Percentiles rank a stretch among this genome's conserved stretches.
These are phyloP conservation scores for Andrena fulva DNA, from an alignment of 2,888 invertebrate genomes.

Conservation along the genomic window DNA sequence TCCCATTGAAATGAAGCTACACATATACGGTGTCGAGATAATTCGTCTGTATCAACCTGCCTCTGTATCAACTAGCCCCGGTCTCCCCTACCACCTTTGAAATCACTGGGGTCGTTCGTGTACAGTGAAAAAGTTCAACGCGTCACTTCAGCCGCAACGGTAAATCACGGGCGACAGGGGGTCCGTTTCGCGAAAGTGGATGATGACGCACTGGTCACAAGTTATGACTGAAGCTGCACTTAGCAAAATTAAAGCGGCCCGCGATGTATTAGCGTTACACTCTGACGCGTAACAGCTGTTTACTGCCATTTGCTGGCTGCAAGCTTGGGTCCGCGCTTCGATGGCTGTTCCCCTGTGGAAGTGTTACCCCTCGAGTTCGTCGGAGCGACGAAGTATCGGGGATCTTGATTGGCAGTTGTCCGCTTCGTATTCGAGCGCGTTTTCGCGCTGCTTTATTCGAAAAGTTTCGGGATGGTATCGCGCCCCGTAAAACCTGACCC, in stretches of 20 bases:
- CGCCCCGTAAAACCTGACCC: constrained; percentile 36
- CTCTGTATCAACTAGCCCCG: too few relatives aligned
- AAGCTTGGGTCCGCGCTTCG: too few relatives aligned
- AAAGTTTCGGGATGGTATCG: constrained; percentile 37
- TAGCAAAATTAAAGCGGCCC: constrained; percentile 55
- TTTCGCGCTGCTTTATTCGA: constrained; percentile 29
- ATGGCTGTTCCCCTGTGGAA: background rate
- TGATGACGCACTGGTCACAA: constrained; percentile 47
- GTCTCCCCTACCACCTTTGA: too few relatives aligned
- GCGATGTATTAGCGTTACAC: constrained; percentile 13
- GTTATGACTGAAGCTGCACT: constrained; percentile 54
- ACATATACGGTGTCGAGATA: too few relatives aligned
- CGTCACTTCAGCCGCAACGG: constrained; percentile 1
- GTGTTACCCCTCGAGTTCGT: background rate
- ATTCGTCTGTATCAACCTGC: too few relatives aligned
- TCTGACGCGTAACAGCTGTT: constrained; percentile 22
- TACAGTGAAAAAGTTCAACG: too few relatives aligned
- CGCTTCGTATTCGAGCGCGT: background rate
- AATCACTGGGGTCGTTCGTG: too few relatives aligned
- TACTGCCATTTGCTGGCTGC: background rate
- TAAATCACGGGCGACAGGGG: constrained; percentile 51
- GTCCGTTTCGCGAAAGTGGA: constrained; percentile 46
- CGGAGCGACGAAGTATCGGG: background rate
- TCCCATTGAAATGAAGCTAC: too few relatives aligned
- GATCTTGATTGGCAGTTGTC: background rate